Evolutionary conservation across 2,797 vertebrate genomes (phyloP).

Genomic region (Melanotaenia pygmaea): DNA sequence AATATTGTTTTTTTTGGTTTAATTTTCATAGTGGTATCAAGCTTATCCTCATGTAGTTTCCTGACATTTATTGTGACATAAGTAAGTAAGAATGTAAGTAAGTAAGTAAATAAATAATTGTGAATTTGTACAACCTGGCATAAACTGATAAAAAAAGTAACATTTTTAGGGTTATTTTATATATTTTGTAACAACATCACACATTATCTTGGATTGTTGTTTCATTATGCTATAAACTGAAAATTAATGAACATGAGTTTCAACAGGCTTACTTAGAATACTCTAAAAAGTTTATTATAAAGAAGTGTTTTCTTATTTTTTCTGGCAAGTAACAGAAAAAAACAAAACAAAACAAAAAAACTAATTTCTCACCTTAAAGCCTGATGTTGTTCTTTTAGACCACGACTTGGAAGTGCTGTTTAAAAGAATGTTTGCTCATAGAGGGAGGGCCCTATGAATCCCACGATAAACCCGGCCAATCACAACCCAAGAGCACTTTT

Average conservation of each 20-base stretch:
- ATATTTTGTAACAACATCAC: background rate
- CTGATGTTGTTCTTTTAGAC: background rate
- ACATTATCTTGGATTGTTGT: background rate
- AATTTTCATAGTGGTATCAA: background rate
- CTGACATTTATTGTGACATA: too few species aligned
- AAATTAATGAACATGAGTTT: background rate
- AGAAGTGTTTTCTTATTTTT: too few species aligned
- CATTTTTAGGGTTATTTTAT: background rate
- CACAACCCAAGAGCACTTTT: background rate
- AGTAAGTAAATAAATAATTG: too few species aligned
- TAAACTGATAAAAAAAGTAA: too few species aligned
- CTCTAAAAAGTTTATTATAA: background rate
- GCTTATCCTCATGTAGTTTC: too few species aligned
- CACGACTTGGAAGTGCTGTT: slow-evolving; percentile 3
- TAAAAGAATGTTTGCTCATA: slow-evolving; percentile 9
- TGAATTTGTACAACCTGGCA: background rate
- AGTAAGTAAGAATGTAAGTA: too few species aligned
- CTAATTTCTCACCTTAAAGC: slow-evolving; percentile 32
- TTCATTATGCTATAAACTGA: background rate
- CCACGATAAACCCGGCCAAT: slow-evolving; percentile 49
- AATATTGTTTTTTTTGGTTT: background rate
- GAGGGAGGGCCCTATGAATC: slow-evolving; percentile 10
- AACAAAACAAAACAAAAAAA: background rate
- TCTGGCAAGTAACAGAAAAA: background rate
- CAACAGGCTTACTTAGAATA: background rate